These are phyloP conservation scores for Symphodus melops DNA, from an alignment of 2,113 vertebrate genomes.

Conservation along the genomic window DNA sequence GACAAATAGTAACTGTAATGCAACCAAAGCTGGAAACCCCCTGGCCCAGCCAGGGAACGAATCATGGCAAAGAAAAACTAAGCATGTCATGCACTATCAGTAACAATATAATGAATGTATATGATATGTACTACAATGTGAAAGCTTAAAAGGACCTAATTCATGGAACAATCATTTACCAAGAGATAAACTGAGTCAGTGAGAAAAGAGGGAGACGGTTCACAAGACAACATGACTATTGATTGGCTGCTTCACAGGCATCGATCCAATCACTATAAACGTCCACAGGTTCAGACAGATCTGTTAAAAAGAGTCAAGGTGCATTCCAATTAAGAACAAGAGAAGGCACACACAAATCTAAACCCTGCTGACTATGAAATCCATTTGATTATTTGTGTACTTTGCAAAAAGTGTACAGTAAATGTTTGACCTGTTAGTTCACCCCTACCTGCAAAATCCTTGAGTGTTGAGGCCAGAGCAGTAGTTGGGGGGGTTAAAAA, in stretches of 20 bases:
- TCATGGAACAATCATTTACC: neutral
- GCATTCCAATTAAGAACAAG: neutral
- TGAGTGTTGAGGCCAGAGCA: no score
- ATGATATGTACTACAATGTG: conserved; percentile 18
- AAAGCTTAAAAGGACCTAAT: neutral
- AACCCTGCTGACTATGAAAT: no score
- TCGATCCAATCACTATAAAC: conserved; percentile 98
- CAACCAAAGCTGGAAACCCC: neutral
- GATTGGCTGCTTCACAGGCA: conserved; percentile 95
- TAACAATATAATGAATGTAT: neutral
- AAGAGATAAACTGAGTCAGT: conserved; percentile 14
- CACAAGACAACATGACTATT: conserved; percentile 86
- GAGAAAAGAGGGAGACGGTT: conserved; percentile 46
- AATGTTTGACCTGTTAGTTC: no score
- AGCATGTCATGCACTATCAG: neutral
- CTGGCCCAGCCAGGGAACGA: conserved; percentile 56
- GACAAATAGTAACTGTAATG: neutral
- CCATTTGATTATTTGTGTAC: no score
- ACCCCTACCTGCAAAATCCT: no score
- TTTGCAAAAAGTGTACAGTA: no score
- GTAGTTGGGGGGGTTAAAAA: no score
- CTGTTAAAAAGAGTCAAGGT: conserved; percentile 76
- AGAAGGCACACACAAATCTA: neutral
- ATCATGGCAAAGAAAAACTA: neutral
- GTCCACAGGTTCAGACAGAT: conserved; percentile 94